Base-by-base conservation (phyloP, 2,888 invertebrate species). In the Aphidius colemani region DNA sequence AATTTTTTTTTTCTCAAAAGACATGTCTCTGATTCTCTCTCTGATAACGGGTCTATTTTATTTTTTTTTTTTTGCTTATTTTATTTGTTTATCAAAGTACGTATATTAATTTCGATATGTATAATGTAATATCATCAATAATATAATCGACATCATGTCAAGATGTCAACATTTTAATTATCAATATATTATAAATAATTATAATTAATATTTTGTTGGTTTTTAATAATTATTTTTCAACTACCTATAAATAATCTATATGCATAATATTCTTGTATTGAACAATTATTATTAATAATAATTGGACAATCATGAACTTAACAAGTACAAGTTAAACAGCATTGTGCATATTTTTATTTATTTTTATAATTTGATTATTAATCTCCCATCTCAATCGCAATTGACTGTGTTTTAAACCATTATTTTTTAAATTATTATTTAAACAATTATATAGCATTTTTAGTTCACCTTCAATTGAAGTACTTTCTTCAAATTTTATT, bases 151-250 rank as follows among this genome's bases (percentile, higher is more conserved):
- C 13, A 18, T 18, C 13, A 18, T 18, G 13, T 18, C 13, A 18
- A 18, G 13, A 18, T 18, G 13, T 18, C 13, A 18, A 18, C 1
- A 18, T 56, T 56, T 45, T 56, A 57, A 46, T 46, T 57, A 67
- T 71, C 69, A 71, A 71, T 72, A 70, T 68, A 67, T 74, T 71
- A 71, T 72, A 70, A 73, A 72, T 72, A 73, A 57, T 7, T 57
- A 39, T 13, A 30, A 57, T 46, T 40, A 39, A 39, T 30, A 46
- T 39, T 57, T 46, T 39, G 9, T 18, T 7, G 4, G 39, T 44
- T 56, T 30, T 46, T 10, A 45, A 18, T 45, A 10, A 56, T 43
- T 43, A 45, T 45, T 30, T 18, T 56, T 30, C 10, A 5, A 53
- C 48, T 63, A 48, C 46, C n/a, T 60, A 60, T 56, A 60, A 64